Evolutionary conservation across 1,140 invertebrate genomes (phyloP).

Genomic region (Cyrtorhinus lividipennis): DNA sequence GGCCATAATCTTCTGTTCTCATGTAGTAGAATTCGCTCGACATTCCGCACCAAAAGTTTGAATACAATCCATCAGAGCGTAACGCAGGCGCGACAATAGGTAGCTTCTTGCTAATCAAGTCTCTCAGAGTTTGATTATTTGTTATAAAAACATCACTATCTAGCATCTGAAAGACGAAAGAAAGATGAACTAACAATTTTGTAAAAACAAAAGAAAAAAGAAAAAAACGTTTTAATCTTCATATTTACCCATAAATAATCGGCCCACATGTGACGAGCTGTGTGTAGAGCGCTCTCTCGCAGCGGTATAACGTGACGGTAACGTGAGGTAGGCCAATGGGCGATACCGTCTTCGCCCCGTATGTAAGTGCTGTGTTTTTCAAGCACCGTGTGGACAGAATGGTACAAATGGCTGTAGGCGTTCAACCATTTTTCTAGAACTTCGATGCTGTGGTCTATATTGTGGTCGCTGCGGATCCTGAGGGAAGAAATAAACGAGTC

Average conservation of each 20-base stretch:
- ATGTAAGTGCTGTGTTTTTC: conserved; percentile 36
- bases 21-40: conserved; percentile 74
- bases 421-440: conserved; percentile 61
- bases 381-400: conserved; percentile 48
- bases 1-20: conserved; percentile 71
- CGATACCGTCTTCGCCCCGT: conserved; percentile 46
- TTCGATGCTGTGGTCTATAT: conserved; percentile 57
- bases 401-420: conserved; percentile 47
- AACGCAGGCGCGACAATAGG: conserved; percentile 69
- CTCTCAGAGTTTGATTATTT: conserved; percentile 48
- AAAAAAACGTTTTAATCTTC: conserved; percentile 8
- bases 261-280: conserved; percentile 61
- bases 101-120: conserved; percentile 49
- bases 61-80: conserved; percentile 71
- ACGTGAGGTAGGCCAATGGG: conserved; percentile 59
- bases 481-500: conserved; percentile 24
- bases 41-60: conserved; percentile 95
- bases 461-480: conserved; percentile 82
- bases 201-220: conserved; percentile 15
- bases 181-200: neutral
- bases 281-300: conserved; percentile 59
- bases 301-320: conserved; percentile 69
- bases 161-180: conserved; percentile 51
- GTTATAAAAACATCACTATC: conserved; percentile 80
- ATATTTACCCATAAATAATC: conserved; percentile 63